A percentile compares a stretch with the other conserved stretches of the same genome.
Evolutionary conservation across 2,797 vertebrate genomes (phyloP).

Genomic region (Benthosema pterotum): DNA sequence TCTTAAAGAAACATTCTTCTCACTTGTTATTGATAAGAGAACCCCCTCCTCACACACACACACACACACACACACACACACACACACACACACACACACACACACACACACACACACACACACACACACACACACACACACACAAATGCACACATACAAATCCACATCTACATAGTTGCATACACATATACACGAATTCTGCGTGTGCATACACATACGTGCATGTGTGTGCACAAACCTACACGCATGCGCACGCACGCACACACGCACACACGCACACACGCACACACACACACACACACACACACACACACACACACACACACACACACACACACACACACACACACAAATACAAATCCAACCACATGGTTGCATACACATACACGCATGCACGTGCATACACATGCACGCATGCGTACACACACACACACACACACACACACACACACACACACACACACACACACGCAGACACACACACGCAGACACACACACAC

Average conservation of each 20-base stretch:
- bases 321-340: neutral
- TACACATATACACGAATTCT: constrained; percentile 34
- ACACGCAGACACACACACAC: neutral
- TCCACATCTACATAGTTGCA: too few species aligned
- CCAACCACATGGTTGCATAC: neutral
- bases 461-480: neutral
- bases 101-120: constrained; percentile 27
- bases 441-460: neutral
- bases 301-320: constrained; percentile 24
- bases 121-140: neutral
- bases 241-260: neutral
- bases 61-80: constrained; percentile 13
- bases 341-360: neutral
- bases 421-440: neutral
- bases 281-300: constrained; percentile 25
- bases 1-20: constrained; percentile 95
- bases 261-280: too few species aligned
- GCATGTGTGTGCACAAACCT: constrained; percentile 10
- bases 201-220: constrained; percentile 26
- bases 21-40: constrained; percentile 90
- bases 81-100: constrained; percentile 12
- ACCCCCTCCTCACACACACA: constrained; percentile 56
- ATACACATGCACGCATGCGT: neutral
- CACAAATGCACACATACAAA: neutral
- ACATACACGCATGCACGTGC: neutral